Evolutionary conservation across 2,888 invertebrate genomes (phyloP), one percentile per base, ranked within the genome.

Genomic region (Cephus sareptanus): DNA sequence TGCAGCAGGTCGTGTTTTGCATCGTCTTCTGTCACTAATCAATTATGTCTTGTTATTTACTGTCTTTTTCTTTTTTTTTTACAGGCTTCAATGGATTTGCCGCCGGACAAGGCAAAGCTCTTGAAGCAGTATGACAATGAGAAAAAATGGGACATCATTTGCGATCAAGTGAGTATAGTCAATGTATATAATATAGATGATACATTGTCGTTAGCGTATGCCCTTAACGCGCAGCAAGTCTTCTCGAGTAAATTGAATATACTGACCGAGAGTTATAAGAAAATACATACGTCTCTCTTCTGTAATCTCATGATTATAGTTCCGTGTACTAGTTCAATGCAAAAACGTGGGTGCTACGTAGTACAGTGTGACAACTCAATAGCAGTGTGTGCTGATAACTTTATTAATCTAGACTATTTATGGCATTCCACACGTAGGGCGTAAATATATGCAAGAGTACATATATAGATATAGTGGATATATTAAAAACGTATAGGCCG

Each of bases 131-230:
- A 99, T 92, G 98, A 99, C 93, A 96, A 97, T 92, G 98, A 98
- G 92, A 99, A 98, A 93, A 99, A 99, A 93, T 99, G 99, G 99
- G 99, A 99, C 93, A 97, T 99, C 92, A 98, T 99, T 93, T 98
- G 98, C 94, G 99, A 99, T 94, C 98, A 98, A 95, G 97, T 97
- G 92, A 93, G 94, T 90, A 82, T 23, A 23, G 56, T 56, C 6
- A 23, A 2, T 23, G 15, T 56, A 3, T 23, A 56, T 23, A 23
- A 15, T 15, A 1, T 56, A 15, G 40, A 40, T 40, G 12, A 9
- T 56, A 56, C 23, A 56, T 77, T 79, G 30, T 34, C 71, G 30
- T 34, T 34, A 31, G 13, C 71, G 1, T 34, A 23, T 71, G 23
- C 9, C 31, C 11, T 33, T 30, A 31, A 34, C 30, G 3, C 71